phyloP scores from a whole-genome alignment of 2,113 vertebrate species.

The Rhodinocichla rosea region DNA sequence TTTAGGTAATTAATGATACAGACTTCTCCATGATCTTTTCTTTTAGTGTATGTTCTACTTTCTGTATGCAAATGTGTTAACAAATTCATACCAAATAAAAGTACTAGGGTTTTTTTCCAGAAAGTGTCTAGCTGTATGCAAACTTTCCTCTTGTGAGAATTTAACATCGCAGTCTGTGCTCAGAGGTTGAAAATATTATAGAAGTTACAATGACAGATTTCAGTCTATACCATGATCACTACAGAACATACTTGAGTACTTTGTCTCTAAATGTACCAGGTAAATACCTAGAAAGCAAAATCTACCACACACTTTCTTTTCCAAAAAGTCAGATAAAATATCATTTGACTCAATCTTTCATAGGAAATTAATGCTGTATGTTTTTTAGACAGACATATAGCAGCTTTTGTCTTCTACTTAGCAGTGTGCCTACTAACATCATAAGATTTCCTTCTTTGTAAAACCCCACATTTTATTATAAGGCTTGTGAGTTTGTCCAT shows the following conservation, averaged over 20 bases:
- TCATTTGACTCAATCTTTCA: background rate
- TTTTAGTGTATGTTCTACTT: background rate
- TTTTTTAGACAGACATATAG: background rate
- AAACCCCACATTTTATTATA: background rate
- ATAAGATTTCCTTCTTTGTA: background rate
- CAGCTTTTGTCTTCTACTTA: background rate
- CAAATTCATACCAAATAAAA: background rate
- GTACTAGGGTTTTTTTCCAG: no score
- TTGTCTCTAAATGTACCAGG: background rate
- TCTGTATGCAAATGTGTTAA: background rate
- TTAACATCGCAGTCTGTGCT: background rate
- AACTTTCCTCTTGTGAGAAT: background rate
- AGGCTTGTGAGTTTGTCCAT: background rate
- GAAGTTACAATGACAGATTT: background rate
- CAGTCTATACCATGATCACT: background rate
- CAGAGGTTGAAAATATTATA: background rate
- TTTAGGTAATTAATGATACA: background rate
- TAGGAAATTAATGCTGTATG: background rate
- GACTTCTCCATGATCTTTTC: background rate
- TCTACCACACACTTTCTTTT: background rate
- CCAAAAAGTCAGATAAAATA: background rate
- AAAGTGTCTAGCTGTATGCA: background rate
- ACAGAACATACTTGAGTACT: rapidly evolving
- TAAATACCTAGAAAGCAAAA: background rate
- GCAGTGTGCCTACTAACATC: rapidly evolving